Evolutionary conservation across 2,797 vertebrate species (phyloP), one percentile per base, ranked within the genome.

Genomic region (Halcyon smyrnensis): DNA sequence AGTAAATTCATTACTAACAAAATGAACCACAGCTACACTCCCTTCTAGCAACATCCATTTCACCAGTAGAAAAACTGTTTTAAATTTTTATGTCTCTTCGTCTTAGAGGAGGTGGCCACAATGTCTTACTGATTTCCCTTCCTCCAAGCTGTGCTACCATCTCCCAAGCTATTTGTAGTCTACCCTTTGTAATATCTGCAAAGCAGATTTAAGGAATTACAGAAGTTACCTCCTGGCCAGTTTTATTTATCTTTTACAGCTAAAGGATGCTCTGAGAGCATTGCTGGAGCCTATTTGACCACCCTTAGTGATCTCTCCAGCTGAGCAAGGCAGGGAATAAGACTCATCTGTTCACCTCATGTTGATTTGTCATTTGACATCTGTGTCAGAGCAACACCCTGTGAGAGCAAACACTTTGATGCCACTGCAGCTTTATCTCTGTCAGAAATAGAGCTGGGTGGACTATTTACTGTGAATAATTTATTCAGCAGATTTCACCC

Each of bases 291-390:
- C 76, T 87, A 45, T 95, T 36, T 89, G 90, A 71, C 93, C 90
- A 90, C 93, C 91, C 88, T 83, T 94, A 57, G 90, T 0, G 74
- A 93, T 90, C 64, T 71, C 77, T 60, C 77, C 93, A 95, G 86
- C 86, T 80, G 93, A 93, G 80, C 48, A 87, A 92, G 78, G 84
- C 90, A 89, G 75, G 43, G 88, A 95, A 82, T 77, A 77, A 76
- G 78, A 75, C 64, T 97, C 96, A 95, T 96, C 94, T 97, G 95
- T 84, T 95, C 91, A 75, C 94, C 91, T 94, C 84, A 89, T 96
- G 96, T 93, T 77, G 90, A 92, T 94, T 89, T 87, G 88, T 94
- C 90, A 41, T 90, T 89, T 95, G 93, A 95, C 91, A 95, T 96
- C 93, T 97, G 93, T 84, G 75, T 96, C 86, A 94, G 93, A 95